Conservation (phyloP, 2,113 vertebrate species). For the Petroica traversi region DNA sequence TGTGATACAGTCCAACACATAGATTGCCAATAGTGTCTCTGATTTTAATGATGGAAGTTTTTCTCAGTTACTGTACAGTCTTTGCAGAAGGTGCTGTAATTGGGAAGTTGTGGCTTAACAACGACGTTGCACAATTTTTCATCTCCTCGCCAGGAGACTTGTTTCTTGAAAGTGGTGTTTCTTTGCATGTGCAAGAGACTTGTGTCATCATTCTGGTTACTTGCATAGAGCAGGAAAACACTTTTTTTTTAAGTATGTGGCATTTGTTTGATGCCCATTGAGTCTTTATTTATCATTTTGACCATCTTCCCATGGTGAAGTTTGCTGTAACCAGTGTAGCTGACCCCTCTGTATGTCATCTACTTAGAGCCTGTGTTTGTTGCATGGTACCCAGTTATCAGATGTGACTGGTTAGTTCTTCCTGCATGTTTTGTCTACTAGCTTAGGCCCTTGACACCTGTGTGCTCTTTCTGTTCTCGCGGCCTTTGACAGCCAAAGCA, state of each 20-base stretch:
- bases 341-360: neutral
- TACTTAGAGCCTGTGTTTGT: neutral
- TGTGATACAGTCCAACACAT: neutral
- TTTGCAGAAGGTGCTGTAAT: neutral
- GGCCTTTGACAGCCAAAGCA: neutral
- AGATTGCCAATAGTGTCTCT: neutral
- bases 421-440: neutral
- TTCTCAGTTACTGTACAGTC: neutral
- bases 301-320: neutral
- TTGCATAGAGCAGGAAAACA: neutral
- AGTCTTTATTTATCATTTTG: neutral
- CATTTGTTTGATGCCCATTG: neutral
- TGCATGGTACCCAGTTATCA: neutral
- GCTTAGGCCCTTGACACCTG: neutral
- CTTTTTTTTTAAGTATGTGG: neutral
- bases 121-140: neutral
- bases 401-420: neutral
- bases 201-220: neutral
- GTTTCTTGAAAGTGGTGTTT: neutral
- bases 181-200: neutral
- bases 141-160: neutral
- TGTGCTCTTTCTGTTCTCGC: neutral
- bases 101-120: neutral
- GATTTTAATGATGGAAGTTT: neutral
- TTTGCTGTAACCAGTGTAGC: neutral